Base-by-base conservation (phyloP, 2,888 invertebrate genomes). In the Leptinotarsa peninsularis region DNA sequence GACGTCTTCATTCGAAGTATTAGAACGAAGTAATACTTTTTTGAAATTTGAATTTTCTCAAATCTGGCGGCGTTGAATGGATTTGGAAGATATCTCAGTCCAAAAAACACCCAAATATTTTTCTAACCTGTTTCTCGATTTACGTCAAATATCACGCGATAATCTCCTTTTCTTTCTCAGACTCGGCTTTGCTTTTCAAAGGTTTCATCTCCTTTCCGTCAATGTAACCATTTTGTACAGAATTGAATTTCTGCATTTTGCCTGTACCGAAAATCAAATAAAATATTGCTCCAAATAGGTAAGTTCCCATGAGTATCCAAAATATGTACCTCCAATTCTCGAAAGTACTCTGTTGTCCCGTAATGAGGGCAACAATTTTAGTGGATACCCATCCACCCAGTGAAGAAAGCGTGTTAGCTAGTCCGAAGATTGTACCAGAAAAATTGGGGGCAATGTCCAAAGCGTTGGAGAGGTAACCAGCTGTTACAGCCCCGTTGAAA, bases 401-500 rank as follows among this genome's bases (percentile, higher is more conserved):
- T 0, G 96, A 96, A 0, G 95, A 95, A 73, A 96, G 88, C 0
- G 95, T 95, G 85, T 96, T 96, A n/a, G 96, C 95, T 90, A 96
- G 89, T 56, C 96, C 96, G 87, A 96, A 96, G 79, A 96, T 95
- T 1, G 96, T 96, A 0, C 96, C 95, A 74, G 95, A 95, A 86
- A 95, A 96, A 87, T 96, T 95, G 0, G 96, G 96, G 3, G 96
- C 96, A 82, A 96, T 95, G 83, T 96, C 96, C 33, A 96, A 89
- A 15, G 95, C 95, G 85, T 96, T 96, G 78, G 95, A 94, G 49
- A 96, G 90, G 87, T 96, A 96, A 0, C 96, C 96, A 14, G 94
- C 95, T 0, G 95, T 95, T 18, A 96, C 95, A 0, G 94, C 95
- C 23, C 96, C 96, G 87, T 96, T 96, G 83, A 95, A 91, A 80